Percentiles rank a stretch among this genome's conserved stretches.
These are phyloP conservation scores for Platycercus adscitus DNA, from an alignment of 2,113 vertebrate genomes.

Conservation along the genomic window DNA sequence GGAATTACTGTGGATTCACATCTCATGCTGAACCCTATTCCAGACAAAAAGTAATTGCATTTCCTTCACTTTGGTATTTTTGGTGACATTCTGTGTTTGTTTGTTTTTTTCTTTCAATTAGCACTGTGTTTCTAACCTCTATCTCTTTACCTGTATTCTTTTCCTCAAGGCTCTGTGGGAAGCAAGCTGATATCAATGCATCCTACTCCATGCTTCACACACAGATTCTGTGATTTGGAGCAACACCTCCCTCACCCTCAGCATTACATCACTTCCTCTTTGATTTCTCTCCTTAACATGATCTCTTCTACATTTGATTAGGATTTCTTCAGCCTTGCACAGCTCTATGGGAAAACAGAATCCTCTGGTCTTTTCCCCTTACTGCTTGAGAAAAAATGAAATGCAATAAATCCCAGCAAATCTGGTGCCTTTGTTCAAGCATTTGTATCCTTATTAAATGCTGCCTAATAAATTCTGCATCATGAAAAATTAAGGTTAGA, in stretches of 20 bases:
- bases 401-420: background rate
- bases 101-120: background rate
- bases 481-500: background rate
- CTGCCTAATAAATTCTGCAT: background rate
- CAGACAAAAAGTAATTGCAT: background rate
- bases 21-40: background rate
- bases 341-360: background rate
- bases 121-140: background rate
- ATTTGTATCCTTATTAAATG: background rate
- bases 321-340: background rate
- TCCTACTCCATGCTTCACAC: background rate
- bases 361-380: background rate
- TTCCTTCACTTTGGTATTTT: background rate
- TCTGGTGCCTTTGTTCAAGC: background rate
- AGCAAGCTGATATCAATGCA: background rate
- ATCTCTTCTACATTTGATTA: background rate
- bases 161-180: background rate
- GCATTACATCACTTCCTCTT: background rate
- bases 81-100: background rate
- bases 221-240: background rate
- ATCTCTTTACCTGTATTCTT: background rate
- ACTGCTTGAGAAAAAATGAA: background rate
- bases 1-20: background rate
- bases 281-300: accelerated
- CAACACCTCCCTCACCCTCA: background rate